Evolutionary conservation across 2,888 invertebrate genomes (phyloP), one percentile per base, ranked within the genome.

Genomic region (Caenorhabditis becei): DNA sequence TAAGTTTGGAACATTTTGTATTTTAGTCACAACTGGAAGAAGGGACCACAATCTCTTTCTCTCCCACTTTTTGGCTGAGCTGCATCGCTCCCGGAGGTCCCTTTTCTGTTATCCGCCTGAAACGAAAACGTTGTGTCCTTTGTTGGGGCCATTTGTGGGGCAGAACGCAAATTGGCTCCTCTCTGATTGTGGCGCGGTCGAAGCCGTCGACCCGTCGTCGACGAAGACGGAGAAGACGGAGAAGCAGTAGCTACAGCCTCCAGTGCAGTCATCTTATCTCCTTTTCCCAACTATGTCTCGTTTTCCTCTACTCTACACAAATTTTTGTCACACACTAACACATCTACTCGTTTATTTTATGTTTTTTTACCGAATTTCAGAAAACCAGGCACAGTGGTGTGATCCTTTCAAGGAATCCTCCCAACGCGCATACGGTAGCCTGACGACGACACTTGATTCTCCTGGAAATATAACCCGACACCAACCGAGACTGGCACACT

Each of bases 101-200:
- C 35, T 74, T 58, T 32, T 67, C 66, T 49, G 37, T 66, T 59
- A 49, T 58, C 59, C 56, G 24, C 56, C 58, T 24, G 32, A 61
- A 66, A 66, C 66, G 62, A 75, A 75, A 75, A 66, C 65, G 51
- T 41, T 75, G 66, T 75, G 75, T 65, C 75, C 75, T 75, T 75
- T 66, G 75, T 75, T 65, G 58, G 59, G 16, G 75, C 66, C 59
- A 75, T 66, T 75, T 75, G 75, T 67, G 65, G 56, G 63, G 23
- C 70, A 71, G 63, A 78, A 71, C 70, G 53, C 78, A 70, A 71
- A 78, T 78, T 70, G 70, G 71, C 65, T 65, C 78, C 59, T 65
- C 71, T 69, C 77, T 77, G 77, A 77, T 77, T 77, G 77, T 69
- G 69, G 77, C 69, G 61, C 69, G 54, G 69, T 54, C 61, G 44